phyloP scores from a whole-genome alignment of 2,113 vertebrate species.

The Etheostoma spectabile region DNA sequence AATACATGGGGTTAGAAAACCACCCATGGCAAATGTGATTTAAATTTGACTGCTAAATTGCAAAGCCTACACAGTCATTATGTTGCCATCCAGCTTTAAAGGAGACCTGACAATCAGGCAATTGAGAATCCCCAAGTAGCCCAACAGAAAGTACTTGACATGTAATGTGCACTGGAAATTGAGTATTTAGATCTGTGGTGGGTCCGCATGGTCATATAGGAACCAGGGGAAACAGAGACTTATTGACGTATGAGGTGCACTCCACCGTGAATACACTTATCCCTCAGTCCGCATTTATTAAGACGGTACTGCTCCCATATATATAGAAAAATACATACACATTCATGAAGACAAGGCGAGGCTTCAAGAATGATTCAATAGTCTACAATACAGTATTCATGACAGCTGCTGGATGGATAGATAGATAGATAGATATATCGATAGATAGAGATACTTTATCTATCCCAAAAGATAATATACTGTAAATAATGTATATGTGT shows the following conservation, averaged over 20 bases:
- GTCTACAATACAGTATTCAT: slow-evolving; percentile 17
- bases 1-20: neutral
- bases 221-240: neutral
- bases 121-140: neutral
- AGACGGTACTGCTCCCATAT: neutral
- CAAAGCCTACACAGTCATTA: slow-evolving; percentile 13
- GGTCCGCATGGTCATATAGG: neutral
- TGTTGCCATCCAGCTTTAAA: slow-evolving; percentile 14
- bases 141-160: slow-evolving; percentile 11
- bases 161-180: slow-evolving; percentile 7
- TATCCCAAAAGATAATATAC: too few relatives aligned
- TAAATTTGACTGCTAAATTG: slow-evolving; percentile 7
- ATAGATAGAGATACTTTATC: too few relatives aligned
- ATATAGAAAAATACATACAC: neutral
- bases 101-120: neutral
- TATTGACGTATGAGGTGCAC: slow-evolving; percentile 1
- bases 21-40: neutral
- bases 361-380: slow-evolving; percentile 5
- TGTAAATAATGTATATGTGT: too few relatives aligned
- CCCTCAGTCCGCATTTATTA: neutral
- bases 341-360: slow-evolving; percentile 9
- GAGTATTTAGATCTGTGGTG: neutral
- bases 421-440: too few relatives aligned
- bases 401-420: neutral
- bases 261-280: slow-evolving; percentile 29